Conservation (phyloP, 2,797 vertebrate genomes). For the Aeoliscus strigatus region DNA sequence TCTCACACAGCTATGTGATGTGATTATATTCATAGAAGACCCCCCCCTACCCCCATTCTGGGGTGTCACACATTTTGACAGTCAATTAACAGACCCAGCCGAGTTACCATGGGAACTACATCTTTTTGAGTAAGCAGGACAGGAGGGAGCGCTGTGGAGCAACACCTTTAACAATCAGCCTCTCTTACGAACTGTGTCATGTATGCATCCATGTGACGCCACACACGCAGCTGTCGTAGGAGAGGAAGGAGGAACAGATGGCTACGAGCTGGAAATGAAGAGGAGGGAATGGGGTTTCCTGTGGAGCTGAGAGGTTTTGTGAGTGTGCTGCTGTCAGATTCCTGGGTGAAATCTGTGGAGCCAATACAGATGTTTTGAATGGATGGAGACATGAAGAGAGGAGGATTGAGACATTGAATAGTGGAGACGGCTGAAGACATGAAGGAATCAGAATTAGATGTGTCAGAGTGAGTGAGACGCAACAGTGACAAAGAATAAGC, state of each 20-base stretch:
- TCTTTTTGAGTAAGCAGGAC: conserved; percentile 32
- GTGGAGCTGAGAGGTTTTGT: conserved; percentile 9
- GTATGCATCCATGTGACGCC: conserved; percentile 12
- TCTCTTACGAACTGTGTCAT: conserved; percentile 9
- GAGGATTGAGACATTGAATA: background rate
- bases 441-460: background rate
- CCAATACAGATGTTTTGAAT: background rate
- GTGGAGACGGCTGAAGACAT: background rate
- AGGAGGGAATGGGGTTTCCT: conserved; percentile 15
- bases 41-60: too few relatives aligned
- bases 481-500: too few relatives aligned
- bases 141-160: conserved; percentile 2
- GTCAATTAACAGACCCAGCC: conserved; percentile 40
- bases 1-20: conserved; percentile 22
- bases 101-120: conserved; percentile 58
- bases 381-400: background rate
- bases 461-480: too few relatives aligned
- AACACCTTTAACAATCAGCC: conserved; percentile 30
- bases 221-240: conserved; percentile 11
- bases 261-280: conserved; percentile 25
- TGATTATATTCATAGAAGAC: too few relatives aligned
- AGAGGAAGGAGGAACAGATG: conserved; percentile 24
- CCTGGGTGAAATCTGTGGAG: conserved; percentile 2
- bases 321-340: conserved; percentile 22
- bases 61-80: conserved; percentile 40